Conservation (phyloP, 2,888 invertebrate species). For the Chaetogeoica ovagalla region DNA sequence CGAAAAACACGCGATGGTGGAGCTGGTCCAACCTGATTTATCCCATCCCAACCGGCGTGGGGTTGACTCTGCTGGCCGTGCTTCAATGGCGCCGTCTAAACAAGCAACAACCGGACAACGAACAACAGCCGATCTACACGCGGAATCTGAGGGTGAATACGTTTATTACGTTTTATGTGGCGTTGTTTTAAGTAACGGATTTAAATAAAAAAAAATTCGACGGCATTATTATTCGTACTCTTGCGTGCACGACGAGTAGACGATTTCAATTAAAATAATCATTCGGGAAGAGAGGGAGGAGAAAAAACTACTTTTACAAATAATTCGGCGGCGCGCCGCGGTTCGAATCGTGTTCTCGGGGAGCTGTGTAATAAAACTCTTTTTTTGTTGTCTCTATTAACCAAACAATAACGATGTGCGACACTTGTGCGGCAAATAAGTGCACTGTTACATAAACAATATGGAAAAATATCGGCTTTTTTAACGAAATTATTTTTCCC, state of each 20-base stretch:
- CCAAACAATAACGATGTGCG: constrained; percentile 2
- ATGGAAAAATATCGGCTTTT: background rate
- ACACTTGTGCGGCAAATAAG: constrained; percentile 27
- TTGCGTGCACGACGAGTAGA: too few species aligned
- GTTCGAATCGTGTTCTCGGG: too few species aligned
- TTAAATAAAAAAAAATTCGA: too few species aligned
- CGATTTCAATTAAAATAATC: background rate
- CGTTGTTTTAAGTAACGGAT: too few species aligned
- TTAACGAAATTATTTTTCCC: background rate
- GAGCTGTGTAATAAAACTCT: too few species aligned
- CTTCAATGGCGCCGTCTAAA: constrained; percentile 56
- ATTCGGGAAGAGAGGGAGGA: background rate
- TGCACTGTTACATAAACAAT: background rate
- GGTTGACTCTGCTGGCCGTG: constrained; percentile 56
- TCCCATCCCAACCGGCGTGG: constrained; percentile 56
- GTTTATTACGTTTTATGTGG: too few species aligned
- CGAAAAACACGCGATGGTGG: constrained; percentile 48
- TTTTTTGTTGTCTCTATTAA: background rate
- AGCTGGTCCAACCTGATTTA: constrained; percentile 49
- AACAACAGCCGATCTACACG: constrained; percentile 45
- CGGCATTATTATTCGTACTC: too few species aligned
- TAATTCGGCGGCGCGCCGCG: too few species aligned
- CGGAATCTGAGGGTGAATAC: constrained; percentile 43
- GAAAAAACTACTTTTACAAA: too few species aligned
- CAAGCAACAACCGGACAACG: constrained; percentile 48